Percentiles rank a stretch among this genome's conserved stretches.
Conservation (phyloP, 2,888 invertebrate genomes). For the Cyaniris semiargus region DNA sequence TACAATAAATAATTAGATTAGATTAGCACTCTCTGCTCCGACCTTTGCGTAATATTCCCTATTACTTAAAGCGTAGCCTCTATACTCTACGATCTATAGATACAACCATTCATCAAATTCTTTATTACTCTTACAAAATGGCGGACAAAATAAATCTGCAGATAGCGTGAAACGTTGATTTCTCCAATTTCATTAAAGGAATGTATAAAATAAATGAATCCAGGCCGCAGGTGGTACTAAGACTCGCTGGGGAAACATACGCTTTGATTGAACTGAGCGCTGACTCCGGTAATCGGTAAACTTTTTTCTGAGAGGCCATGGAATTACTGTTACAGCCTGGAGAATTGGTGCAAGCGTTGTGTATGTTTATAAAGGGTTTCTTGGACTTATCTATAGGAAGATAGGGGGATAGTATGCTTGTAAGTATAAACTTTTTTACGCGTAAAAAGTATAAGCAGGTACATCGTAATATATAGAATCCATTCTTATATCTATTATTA, state of each 20-base stretch:
- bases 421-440: neutral
- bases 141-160: neutral
- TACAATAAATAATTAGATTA: too few relatives aligned
- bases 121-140: neutral
- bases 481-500: too few relatives aligned
- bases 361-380: neutral
- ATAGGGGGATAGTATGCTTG: too few relatives aligned
- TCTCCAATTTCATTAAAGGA: slow-evolving; percentile 28
- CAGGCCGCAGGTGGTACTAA: slow-evolving; percentile 13
- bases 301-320: slow-evolving; percentile 10
- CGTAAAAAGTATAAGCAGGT: too few relatives aligned
- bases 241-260: slow-evolving; percentile 23
- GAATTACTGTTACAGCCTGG: slow-evolving; percentile 4
- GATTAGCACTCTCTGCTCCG: too few relatives aligned
- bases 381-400: neutral
- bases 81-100: neutral
- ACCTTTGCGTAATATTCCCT: too few relatives aligned
- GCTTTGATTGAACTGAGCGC: slow-evolving; percentile 14
- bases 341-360: neutral
- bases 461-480: too few relatives aligned
- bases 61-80: too few relatives aligned
- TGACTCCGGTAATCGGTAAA: neutral
- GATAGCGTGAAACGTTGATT: slow-evolving; percentile 10
- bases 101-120: neutral
- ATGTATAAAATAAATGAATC: slow-evolving; percentile 25